Conservation (phyloP, 2,113 vertebrate species). For the Pagrus major region DNA sequence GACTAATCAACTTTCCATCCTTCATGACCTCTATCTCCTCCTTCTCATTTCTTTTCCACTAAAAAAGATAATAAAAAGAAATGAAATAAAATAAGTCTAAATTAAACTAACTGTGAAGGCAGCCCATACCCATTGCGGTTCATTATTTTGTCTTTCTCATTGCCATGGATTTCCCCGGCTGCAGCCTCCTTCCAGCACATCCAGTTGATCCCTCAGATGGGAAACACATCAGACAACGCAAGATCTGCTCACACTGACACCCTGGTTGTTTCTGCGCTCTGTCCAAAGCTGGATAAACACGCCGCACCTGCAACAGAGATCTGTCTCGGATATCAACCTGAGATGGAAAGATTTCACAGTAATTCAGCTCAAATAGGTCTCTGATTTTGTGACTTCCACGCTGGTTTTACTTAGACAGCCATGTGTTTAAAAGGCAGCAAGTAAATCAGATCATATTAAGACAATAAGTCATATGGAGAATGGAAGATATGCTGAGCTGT, state of each 20-base stretch:
- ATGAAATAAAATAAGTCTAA: conserved; percentile 33
- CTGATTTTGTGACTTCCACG: conserved; percentile 9
- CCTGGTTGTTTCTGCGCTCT: conserved; percentile 25
- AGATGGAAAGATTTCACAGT: conserved; percentile 24
- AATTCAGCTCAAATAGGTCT: conserved; percentile 19
- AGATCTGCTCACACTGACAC: conserved; percentile 29
- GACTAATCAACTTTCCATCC: conserved; percentile 35
- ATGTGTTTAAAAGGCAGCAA: neutral
- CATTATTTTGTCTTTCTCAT: conserved; percentile 53
- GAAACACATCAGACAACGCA: conserved; percentile 58
- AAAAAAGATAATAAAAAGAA: conserved; percentile 42
- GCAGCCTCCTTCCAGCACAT: conserved; percentile 39
- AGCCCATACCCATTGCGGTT: conserved; percentile 30
- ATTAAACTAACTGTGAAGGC: conserved; percentile 38
- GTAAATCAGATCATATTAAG: conserved; percentile 5
- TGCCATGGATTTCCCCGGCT: conserved; percentile 32
- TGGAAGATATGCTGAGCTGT: neutral
- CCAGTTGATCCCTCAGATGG: conserved; percentile 56
- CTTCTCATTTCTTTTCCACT: conserved; percentile 18
- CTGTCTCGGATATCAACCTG: conserved; percentile 26
- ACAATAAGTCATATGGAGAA: neutral
- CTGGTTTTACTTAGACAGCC: neutral
- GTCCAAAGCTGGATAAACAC: conserved; percentile 53
- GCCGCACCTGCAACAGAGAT: conserved; percentile 52
- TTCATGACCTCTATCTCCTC: conserved; percentile 8